phyloP scores from a whole-genome alignment of 2,113 vertebrate species.

The Mus spicilegus region DNA sequence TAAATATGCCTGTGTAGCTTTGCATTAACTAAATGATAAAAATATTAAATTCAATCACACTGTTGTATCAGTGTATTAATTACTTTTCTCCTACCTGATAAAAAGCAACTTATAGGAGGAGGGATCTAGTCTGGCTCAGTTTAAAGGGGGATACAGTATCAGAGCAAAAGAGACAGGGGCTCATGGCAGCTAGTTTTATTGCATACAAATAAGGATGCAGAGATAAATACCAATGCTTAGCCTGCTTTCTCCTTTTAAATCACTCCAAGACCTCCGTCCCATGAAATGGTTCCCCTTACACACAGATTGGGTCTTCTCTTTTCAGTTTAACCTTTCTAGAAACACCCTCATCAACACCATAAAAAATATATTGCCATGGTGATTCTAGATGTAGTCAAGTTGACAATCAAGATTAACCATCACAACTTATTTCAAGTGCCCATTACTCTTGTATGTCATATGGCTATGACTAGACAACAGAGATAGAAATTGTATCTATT shows the following conservation, averaged over 20 bases:
- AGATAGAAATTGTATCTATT: neutral
- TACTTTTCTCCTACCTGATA: neutral
- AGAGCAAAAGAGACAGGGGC: neutral
- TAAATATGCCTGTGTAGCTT: neutral
- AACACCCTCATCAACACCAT: neutral
- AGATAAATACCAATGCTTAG: neutral
- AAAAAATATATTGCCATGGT: neutral
- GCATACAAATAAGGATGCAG: neutral
- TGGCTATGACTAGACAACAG: neutral
- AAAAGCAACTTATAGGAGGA: neutral
- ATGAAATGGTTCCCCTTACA: neutral
- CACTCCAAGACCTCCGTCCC: neutral
- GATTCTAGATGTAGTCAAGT: neutral
- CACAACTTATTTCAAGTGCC: neutral
- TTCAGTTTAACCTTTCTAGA: neutral
- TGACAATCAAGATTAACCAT: neutral
- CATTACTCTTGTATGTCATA: neutral
- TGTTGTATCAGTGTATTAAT: neutral
- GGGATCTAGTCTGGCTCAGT: neutral
- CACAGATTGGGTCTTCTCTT: neutral
- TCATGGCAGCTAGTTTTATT: neutral
- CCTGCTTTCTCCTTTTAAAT: neutral
- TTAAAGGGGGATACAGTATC: neutral
- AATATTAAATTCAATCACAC: conserved; percentile 22
- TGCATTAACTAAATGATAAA: neutral